Base-by-base conservation (phyloP, 2,888 invertebrate genomes). In the Himalopsyche japonica region DNA sequence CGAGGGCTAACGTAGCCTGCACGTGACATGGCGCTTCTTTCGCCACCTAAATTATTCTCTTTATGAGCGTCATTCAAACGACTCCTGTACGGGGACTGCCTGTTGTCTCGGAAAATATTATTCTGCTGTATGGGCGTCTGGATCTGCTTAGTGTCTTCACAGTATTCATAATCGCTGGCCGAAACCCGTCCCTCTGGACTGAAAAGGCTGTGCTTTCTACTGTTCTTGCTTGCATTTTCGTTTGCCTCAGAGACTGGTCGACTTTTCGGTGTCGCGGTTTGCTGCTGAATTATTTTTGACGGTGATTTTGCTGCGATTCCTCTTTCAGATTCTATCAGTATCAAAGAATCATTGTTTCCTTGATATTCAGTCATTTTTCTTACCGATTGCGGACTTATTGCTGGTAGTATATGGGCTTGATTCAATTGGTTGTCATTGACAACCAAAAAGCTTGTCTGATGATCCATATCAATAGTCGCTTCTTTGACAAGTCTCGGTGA, bases 101-200 rank as follows among this genome's bases (percentile, higher is more conserved):
- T 70, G 80, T 64, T 84, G 32, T 81, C 84, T 76, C 85, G 83
- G 30, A 86, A 86, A 4, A 86, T 84, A 49, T 86, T 86, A 32
- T 82, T 84, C 6, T 80, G 81, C 47, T 86, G 82, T 20, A 85
- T 48, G 0, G 87, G 87, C 5, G 82, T 80, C 76, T 87, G 86
- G 49, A 87, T 87, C 83, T 87, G 84, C 80, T 87, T 87, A 8
- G 87, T 87, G 15, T 87, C 87, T 64, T 87, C 87, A 64, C 87
- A 87, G 76, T 87, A 87, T 27, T 87, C 87, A 47, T 87, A 87
- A 78, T 87, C 87, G 24, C 83, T 84, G 32, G 79, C 82, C 20
- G 81, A 81, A 10, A 84, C 30, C 18, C 81, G 80, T 3, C 85
- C 85, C 18, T 85, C 82, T 27, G 85, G 85, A 34, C 83, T 86